These are phyloP conservation scores for Bedellia somnulentella DNA, from an alignment of 2,888 invertebrate species.

Conservation along the genomic window DNA sequence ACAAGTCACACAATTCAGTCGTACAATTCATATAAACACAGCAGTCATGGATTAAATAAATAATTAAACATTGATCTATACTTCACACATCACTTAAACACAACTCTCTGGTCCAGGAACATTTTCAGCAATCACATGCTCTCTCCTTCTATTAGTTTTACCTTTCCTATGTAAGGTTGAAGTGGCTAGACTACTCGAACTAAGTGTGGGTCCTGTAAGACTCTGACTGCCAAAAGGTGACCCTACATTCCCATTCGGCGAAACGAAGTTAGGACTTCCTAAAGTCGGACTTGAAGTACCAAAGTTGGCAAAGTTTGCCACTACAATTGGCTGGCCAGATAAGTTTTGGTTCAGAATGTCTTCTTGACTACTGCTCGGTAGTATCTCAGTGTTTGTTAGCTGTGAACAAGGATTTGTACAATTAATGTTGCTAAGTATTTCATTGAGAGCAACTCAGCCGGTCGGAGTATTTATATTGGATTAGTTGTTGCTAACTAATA, in stretches of 20 bases:
- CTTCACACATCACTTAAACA: conserved; percentile 51
- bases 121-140: conserved; percentile 80
- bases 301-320: conserved; percentile 42
- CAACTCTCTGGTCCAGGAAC: conserved; percentile 89
- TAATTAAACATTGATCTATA: background rate
- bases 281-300: conserved; percentile 46
- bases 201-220: conserved; percentile 44
- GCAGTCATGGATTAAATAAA: background rate
- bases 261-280: conserved; percentile 52
- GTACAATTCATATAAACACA: too few relatives aligned
- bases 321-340: conserved; percentile 21
- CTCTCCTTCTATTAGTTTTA: conserved; percentile 61
- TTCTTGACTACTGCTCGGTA: conserved; percentile 26
- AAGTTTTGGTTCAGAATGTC: conserved; percentile 43
- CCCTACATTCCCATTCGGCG: conserved; percentile 43
- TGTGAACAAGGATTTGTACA: background rate
- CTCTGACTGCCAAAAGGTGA: conserved; percentile 41
- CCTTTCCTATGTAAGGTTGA: conserved; percentile 53
- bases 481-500: background rate
- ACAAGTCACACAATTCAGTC: too few relatives aligned
- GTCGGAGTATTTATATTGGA: background rate
- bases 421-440: background rate
- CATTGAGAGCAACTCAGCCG: background rate
- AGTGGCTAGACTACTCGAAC: conserved; percentile 43
- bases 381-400: background rate